Evolutionary conservation across 2,797 vertebrate species (phyloP), one percentile per base, ranked within the genome.

Genomic region (Tragelaphus oryx): DNA sequence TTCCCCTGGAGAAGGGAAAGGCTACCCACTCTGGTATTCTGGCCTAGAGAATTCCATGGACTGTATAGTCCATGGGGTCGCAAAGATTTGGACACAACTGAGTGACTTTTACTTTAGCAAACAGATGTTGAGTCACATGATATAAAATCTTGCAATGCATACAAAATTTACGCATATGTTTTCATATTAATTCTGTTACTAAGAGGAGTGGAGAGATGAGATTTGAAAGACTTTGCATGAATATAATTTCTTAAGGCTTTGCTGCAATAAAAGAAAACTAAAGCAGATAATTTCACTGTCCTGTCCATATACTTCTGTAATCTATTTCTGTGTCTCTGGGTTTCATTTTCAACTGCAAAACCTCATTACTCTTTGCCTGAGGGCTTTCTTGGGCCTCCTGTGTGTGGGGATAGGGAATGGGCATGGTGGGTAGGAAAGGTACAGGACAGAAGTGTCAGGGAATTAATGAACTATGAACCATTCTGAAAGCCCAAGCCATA

Each of bases 31-130:
- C 62, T 6, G 9, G 9, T 68, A 68, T 68, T 68, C 33, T 10
- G 5, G n/a, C 62, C 62, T 68, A 68, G 62, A 68, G 18, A 68
- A 68, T 68, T 68, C 33, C 62, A 11, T 33, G 62, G n/a, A 65
- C n/a, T 33, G 8, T 62, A n/a, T 6, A 62, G 6, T n/a, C 60
- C 60, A 62, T 65, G 9, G 18, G 9, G 33, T 68, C 1, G 0
- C 62, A 68, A 37, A 37, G 18, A 68, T 5, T 37, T 0, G 0
- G 18, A 68, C 33, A 37, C 18, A 68, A 37, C 65, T 37, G n/a
- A 68, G 18, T 68, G n/a, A 37, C 62, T 68, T 68, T 37, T 33
- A 37, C 9, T 37, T 92, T 92, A 48, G 48, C 48, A 93, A 12
- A 18, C 30, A 62, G 9, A 30, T 57, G 7, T 28, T 55, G 44